Base-by-base conservation (phyloP, 2,797 vertebrate species). In the Gymnothorax javanicus region DNA sequence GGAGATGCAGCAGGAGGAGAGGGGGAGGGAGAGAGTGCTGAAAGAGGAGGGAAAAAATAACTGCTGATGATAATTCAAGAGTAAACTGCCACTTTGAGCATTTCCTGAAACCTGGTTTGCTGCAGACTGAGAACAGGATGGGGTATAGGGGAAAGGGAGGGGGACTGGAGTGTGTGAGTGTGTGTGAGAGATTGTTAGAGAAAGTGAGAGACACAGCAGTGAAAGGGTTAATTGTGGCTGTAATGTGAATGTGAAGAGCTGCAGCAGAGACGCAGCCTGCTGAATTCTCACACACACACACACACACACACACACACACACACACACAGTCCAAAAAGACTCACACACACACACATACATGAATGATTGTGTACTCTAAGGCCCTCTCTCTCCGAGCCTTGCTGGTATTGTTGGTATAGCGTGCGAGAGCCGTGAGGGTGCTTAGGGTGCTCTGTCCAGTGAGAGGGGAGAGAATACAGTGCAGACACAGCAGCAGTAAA, bases 141-240 rank as follows among this genome's bases (percentile, higher is more conserved):
- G 43, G 33, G 52, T 58, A 58, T 25, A 73, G 7, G n/a, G 20
- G 11, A 58, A 4, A n/a, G 52, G 13, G 25, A 84, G 43, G 64
- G 52, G 75, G 17, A 52, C 8, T 59, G 57, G 73, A 52, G 73
- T 4, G 69, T 20, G 73, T 17, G 33, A 52, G 12, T 17, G 33
- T 50, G 43, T 6, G 73, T 7, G 15, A 77, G 43, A 57, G 67
- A 27, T 2, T 4, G 20, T n/a, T 52, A 43, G n/a, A 60, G 57
- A 15, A 27, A 1, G 15, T 23, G 59, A 13, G 69, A 60, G 52
- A 25, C 59, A 69, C 59, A 7, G 54, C 90, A 88, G 89, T 88
- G 87, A 87, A 88, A 87, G 87, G 86, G 86, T 64, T 88, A 91
- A 86, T 88, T 86, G 88, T 87, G 84, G 89, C 88, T 84, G 86